Conservation (phyloP, 2,113 vertebrate species). For the Rhagologus leucostigma region DNA sequence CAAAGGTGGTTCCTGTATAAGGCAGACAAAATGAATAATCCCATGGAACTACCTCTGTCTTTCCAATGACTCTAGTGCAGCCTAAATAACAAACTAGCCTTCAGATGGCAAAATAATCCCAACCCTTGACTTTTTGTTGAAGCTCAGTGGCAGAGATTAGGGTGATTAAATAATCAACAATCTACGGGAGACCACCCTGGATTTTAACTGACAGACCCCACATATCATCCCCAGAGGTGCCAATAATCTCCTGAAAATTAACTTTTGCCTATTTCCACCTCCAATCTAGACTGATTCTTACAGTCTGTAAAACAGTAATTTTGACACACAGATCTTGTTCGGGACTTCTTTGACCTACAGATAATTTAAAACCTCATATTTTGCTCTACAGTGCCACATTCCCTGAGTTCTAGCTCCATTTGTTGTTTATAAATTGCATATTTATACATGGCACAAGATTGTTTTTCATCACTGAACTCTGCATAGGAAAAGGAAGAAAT, state of each 20-base stretch:
- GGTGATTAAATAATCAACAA: background rate
- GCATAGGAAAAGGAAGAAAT: background rate
- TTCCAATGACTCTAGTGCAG: background rate
- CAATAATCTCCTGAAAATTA: background rate
- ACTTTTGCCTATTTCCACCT: background rate
- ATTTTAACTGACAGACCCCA: background rate
- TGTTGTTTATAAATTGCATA: background rate
- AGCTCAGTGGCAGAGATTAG: background rate
- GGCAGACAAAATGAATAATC: background rate
- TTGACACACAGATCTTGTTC: background rate
- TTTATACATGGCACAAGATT: background rate
- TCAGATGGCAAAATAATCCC: background rate
- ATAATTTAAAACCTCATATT: background rate
- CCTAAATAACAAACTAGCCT: background rate
- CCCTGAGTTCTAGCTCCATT: background rate
- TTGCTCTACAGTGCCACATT: background rate
- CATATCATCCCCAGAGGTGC: background rate
- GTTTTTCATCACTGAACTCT: background rate
- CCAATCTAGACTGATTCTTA: background rate
- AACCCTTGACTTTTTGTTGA: background rate
- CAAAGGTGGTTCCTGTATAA: background rate
- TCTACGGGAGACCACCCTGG: rapidly evolving
- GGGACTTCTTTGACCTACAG: background rate
- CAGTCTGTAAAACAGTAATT: background rate
- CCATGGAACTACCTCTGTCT: background rate